phyloP scores from a whole-genome alignment of 2,113 vertebrate genomes.

The Callocephalon fimbriatum region DNA sequence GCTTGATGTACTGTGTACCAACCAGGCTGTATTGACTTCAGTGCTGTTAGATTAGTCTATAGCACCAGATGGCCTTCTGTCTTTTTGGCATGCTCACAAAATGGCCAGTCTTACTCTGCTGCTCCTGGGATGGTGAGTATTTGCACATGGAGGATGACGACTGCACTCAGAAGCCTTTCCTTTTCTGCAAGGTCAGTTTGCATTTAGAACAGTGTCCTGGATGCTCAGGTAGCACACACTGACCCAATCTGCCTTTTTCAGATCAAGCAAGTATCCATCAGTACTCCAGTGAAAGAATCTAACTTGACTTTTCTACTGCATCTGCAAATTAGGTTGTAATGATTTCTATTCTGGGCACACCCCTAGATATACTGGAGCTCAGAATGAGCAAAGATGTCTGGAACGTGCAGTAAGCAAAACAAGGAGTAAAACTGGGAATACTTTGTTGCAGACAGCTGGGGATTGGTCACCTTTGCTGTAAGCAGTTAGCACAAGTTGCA shows the following conservation, averaged over 20 bases:
- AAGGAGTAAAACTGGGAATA: not conserved
- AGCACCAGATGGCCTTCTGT: constrained; percentile 66
- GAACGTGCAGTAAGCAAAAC: not conserved
- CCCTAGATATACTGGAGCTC: not conserved
- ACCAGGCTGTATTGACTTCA: constrained; percentile 40
- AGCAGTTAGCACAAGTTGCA: not conserved
- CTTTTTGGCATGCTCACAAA: constrained; percentile 59
- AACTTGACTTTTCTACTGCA: not conserved
- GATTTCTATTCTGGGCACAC: not conserved
- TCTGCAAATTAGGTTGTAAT: not conserved
- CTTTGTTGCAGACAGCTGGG: not conserved
- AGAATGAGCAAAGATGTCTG: not conserved
- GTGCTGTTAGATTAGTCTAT: constrained; percentile 55
- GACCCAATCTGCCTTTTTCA: not conserved
- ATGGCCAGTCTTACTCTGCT: constrained; percentile 40
- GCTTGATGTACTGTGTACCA: not conserved
- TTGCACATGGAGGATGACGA: not conserved
- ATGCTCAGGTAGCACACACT: not conserved
- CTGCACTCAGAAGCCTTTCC: not conserved
- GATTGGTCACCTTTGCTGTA: not conserved
- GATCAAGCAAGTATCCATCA: not conserved
- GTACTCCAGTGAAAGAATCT: not conserved
- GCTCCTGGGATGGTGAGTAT: constrained; percentile 7
- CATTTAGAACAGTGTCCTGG: not conserved
- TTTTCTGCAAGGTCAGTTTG: not conserved